phyloP scores from a whole-genome alignment of 2,888 invertebrate genomes.

The Zygaena filipendulae region DNA sequence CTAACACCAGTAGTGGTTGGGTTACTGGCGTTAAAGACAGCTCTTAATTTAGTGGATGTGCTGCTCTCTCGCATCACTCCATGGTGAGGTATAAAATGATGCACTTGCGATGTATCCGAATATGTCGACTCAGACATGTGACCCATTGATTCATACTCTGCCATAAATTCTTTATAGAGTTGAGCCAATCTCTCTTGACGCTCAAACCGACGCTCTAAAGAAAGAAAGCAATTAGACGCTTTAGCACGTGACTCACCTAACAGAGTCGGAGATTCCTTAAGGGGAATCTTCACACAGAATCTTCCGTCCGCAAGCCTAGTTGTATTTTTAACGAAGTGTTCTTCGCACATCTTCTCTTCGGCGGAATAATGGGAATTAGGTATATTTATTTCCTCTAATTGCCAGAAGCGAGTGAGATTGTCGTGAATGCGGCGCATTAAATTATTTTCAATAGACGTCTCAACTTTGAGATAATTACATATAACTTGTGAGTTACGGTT shows the following conservation, averaged over 20 bases:
- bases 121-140: constrained; percentile 18
- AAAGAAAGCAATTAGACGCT: constrained; percentile 7
- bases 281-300: constrained; percentile 14
- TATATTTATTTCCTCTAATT: constrained; percentile 15
- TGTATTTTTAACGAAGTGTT: constrained; percentile 14
- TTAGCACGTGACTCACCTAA: constrained; percentile 13
- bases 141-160: constrained; percentile 16
- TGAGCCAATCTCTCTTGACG: constrained; percentile 5
- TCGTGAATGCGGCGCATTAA: too few species aligned
- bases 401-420: constrained; percentile 14
- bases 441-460: too few species aligned
- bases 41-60: constrained; percentile 12
- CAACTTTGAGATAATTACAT: too few species aligned
- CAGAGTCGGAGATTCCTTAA: constrained; percentile 5
- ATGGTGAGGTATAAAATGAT: constrained; percentile 17
- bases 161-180: constrained; percentile 18
- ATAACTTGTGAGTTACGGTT: too few species aligned
- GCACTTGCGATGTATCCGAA: background rate
- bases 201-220: constrained; percentile 5
- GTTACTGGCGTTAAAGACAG: too few species aligned
- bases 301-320: constrained; percentile 13
- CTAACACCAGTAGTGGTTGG: constrained; percentile 13
- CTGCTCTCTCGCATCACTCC: constrained; percentile 15
- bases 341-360: constrained; percentile 16
- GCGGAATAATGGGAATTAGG: constrained; percentile 7